Evolutionary conservation across 2,888 invertebrate genomes (phyloP).

Genomic region (Troglohyphantes excavatus): DNA sequence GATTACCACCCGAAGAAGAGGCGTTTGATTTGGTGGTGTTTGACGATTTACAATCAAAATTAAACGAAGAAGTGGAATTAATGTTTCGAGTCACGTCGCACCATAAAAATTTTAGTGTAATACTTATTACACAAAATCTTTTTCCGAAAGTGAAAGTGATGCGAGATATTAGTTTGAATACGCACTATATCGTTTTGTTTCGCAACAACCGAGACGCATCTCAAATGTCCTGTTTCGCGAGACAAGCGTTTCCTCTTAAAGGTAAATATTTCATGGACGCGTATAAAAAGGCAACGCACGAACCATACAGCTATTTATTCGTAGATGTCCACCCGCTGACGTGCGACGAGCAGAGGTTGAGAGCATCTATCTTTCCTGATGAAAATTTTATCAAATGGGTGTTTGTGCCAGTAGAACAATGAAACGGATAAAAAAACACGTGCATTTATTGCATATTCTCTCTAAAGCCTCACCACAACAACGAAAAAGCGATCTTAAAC

Average conservation of each 20-base stretch:
- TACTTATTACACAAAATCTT: slow-evolving; percentile 12
- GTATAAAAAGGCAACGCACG: slow-evolving; percentile 67
- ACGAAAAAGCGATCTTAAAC: slow-evolving; percentile 20
- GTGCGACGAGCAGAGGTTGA: background rate
- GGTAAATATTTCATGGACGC: slow-evolving; percentile 20
- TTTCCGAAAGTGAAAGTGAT: background rate
- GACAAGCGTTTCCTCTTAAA: background rate
- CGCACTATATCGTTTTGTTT: slow-evolving; percentile 2
- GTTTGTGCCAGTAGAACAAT: background rate
- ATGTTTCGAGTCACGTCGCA: background rate
- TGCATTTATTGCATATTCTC: background rate
- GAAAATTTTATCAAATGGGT: background rate
- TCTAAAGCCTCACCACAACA: background rate
- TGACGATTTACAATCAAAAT: background rate
- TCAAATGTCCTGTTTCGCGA: background rate
- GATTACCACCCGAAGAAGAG: background rate
- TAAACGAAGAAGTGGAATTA: background rate
- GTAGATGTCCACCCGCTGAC: background rate
- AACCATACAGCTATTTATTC: slow-evolving; percentile 77
- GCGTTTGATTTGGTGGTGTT: background rate
- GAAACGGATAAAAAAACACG: background rate
- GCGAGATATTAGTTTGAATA: background rate
- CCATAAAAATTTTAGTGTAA: slow-evolving; percentile 17
- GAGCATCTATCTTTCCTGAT: background rate
- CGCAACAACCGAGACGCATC: slow-evolving; percentile 13